A percentile compares a stretch with the other conserved stretches of the same genome.
Conservation (phyloP, 2,888 invertebrate genomes). For the Alviniconcha strummeri region DNA sequence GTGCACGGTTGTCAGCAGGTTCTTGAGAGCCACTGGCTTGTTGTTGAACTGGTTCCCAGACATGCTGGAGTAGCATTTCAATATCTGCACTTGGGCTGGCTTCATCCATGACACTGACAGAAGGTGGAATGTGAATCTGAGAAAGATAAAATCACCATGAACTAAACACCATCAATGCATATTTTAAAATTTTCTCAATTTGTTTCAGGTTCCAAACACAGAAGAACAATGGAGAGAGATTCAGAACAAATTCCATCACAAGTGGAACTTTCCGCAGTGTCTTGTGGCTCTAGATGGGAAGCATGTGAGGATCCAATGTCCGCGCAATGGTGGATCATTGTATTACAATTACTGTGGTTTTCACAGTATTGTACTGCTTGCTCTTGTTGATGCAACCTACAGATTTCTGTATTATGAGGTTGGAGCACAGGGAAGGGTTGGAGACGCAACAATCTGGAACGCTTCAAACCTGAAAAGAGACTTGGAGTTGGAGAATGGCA, state of each 20-base stretch:
- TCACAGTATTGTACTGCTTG: constrained; percentile 15
- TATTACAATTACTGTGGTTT: constrained; percentile 15
- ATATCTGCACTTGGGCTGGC: not conserved
- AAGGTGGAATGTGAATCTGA: not conserved
- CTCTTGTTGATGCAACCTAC: constrained; percentile 13
- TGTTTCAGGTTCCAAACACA: constrained; percentile 17
- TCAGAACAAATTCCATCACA: not conserved
- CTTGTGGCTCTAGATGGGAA: constrained; percentile 25
- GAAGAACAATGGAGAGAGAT: not conserved
- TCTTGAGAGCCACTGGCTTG: not conserved
- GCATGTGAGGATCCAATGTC: constrained; percentile 12
- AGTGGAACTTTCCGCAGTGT: constrained; percentile 25
- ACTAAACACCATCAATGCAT: not conserved
- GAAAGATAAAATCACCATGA: not conserved
- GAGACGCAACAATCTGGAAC: constrained; percentile 9
- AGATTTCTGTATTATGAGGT: constrained; percentile 4
- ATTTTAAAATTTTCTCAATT: not conserved
- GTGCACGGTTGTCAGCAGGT: no score
- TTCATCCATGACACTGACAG: not conserved
- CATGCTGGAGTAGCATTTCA: not conserved
- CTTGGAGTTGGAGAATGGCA: not conserved
- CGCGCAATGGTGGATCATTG: not conserved
- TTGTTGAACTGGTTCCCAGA: not conserved
- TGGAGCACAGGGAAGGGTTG: not conserved
- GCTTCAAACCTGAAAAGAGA: not conserved